Evolutionary conservation across 2,888 invertebrate genomes (phyloP).

Genomic region (Oxyteleia sp.): DNA sequence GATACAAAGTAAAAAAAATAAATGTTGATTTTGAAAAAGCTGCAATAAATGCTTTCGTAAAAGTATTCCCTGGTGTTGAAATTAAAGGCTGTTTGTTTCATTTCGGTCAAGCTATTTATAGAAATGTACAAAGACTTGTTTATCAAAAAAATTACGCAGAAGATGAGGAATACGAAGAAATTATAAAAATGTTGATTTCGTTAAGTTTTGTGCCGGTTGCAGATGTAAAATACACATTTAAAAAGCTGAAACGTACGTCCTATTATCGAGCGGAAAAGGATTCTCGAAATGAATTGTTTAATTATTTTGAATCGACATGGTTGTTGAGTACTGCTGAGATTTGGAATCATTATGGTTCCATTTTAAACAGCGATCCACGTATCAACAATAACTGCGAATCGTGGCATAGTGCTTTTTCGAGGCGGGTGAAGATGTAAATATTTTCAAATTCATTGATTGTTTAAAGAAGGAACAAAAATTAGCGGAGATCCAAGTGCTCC

Average conservation of each 20-base stretch:
- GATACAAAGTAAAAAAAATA: not conserved
- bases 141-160: not conserved
- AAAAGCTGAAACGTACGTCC: conserved; percentile 1
- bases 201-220: not conserved
- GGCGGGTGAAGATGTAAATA: too few species aligned
- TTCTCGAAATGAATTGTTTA: not conserved
- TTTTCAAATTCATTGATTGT: too few species aligned
- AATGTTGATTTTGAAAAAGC: conserved; percentile 7
- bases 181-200: conserved; percentile 8
- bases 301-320: conserved; percentile 12
- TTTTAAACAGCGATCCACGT: conserved; percentile 10
- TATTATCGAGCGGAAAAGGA: not conserved
- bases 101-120: not conserved
- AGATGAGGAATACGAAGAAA: conserved; percentile 8
- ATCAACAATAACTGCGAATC: not conserved
- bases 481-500: too few species aligned
- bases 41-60: conserved; percentile 21
- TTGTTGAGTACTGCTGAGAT: not conserved
- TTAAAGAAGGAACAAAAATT: too few species aligned
- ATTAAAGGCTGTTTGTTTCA: conserved; percentile 15
- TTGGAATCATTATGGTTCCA: conserved; percentile 19
- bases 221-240: conserved; percentile 6
- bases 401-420: conserved; percentile 13
- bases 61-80: conserved; percentile 9
- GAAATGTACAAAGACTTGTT: conserved; percentile 1